Evolutionary conservation across 2,113 vertebrate genomes (phyloP), one percentile per base, ranked within the genome.

Genomic region (Macquaria ambigua): DNA sequence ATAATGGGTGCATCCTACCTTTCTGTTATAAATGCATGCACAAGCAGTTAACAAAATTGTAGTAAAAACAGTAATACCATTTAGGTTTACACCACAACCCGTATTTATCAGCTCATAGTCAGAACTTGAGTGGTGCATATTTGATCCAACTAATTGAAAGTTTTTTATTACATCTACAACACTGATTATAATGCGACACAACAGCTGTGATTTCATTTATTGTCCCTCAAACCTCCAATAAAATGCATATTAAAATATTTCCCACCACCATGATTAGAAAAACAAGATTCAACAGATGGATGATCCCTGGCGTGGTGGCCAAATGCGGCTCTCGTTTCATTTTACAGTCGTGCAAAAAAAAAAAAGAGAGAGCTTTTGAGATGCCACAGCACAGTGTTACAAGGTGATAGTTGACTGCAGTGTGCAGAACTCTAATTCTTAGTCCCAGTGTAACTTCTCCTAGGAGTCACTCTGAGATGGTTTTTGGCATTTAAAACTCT

Each of bases 181-280:
- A 69, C 5, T 62, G 15, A 69, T 25, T 48, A 69, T n/a, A 48
- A 12, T 37, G 48, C 21, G 10, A 75, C 9, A 64, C 8, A 76
- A 11, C 52, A 76, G 46, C 48, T 83, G 34, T 64, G 61, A 89
- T 67, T 80, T 70, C 0, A 71, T 82, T 59, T 56, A 58, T 18
- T 74, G 4, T 16, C 28, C 20, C 20, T 61, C 28, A 64, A 37
- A 64, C 34, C 70, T 78, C 58, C 56, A 71, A 25, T 43, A 58
- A 31, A 16, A 62, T 37, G 58, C 76, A 77, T 56, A 67, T 39
- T 50, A 76, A 63, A 64, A 70, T 2, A 41, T 74, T 56, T 69
- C 20, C 69, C 18, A 31, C 21, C 61, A 63, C 6, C 28, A 55
- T 16, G 20, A 84, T 84, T 64, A 31, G 9, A 20, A 66, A 64